These are phyloP conservation scores for Leucophenga varia DNA, from an alignment of 1,140 invertebrate genomes.

Conservation along the genomic window DNA sequence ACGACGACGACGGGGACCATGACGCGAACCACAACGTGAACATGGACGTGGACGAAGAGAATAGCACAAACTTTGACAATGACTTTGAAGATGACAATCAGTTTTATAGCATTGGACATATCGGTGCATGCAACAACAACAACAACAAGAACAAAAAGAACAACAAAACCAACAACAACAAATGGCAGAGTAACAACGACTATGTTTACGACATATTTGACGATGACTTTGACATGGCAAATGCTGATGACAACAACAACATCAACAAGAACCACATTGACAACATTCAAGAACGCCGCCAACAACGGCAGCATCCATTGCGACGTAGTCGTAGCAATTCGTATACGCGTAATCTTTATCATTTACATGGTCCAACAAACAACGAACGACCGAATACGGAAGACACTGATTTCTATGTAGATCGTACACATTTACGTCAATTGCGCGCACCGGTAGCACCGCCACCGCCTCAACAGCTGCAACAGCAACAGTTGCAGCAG, in stretches of 20 bases:
- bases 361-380: too few relatives aligned
- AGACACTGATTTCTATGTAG: constrained; percentile 35
- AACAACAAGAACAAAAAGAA: constrained; percentile 23
- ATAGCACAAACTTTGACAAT: neutral
- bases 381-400: too few relatives aligned
- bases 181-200: too few relatives aligned
- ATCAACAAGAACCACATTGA: neutral
- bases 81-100: constrained; percentile 6
- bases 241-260: neutral
- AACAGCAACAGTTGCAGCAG: neutral
- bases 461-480: neutral
- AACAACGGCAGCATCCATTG: too few relatives aligned
- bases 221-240: constrained; percentile 40
- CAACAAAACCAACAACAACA: too few relatives aligned
- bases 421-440: constrained; percentile 35
- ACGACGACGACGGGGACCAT: neutral
- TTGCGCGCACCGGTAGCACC: neutral
- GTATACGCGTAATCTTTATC: too few relatives aligned
- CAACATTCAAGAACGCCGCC: neutral
- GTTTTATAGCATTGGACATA: neutral
- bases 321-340: too few relatives aligned
- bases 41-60: neutral
- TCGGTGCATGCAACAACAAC: neutral
- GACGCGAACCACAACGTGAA: constrained; percentile 32
- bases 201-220: constrained; percentile 43